Percentiles rank a stretch among this genome's conserved stretches.
phyloP scores from a whole-genome alignment of 1,140 invertebrate genomes.

The Trichonephila inaurata region DNA sequence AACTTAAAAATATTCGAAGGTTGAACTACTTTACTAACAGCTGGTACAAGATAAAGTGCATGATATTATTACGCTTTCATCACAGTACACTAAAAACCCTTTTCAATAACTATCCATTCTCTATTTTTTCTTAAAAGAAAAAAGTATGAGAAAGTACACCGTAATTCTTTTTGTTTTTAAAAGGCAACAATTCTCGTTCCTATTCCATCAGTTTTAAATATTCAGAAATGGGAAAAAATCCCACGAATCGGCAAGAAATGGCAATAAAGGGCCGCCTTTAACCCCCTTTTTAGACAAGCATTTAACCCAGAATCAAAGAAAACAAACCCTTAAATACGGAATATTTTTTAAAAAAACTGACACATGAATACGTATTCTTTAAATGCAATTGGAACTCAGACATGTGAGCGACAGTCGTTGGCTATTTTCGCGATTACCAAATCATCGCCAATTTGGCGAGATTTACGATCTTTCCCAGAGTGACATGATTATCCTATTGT shows the following conservation, averaged over 20 bases:
- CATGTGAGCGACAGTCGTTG: conserved; percentile 1
- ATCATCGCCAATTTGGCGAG: conserved; percentile 64
- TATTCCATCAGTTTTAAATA: conserved; percentile 23
- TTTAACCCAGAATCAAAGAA: conserved; percentile 56
- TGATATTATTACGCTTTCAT: not conserved
- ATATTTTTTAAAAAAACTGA: conserved; percentile 24
- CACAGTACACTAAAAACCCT: not conserved
- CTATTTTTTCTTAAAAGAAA: not conserved
- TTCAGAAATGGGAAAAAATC: not conserved
- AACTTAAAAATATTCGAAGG: not conserved
- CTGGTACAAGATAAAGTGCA: not conserved
- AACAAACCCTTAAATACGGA: not conserved
- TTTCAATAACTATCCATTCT: too few relatives aligned
- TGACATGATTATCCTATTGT: conserved; percentile 39
- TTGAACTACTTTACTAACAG: not conserved
- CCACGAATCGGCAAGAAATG: not conserved
- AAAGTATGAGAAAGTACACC: not conserved
- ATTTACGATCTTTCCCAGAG: conserved; percentile 11
- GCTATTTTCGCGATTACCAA: conserved; percentile 59
- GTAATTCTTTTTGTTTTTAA: not conserved
- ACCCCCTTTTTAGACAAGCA: conserved; percentile 51
- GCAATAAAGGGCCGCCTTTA: conserved; percentile 11
- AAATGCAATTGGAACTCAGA: conserved; percentile 17
- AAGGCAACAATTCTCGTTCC: conserved; percentile 10
- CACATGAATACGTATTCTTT: conserved; percentile 11